A percentile compares a stretch with the other conserved stretches of the same genome.
Evolutionary conservation across 2,888 invertebrate genomes (phyloP).

Genomic region (Cephonodes hylas): DNA sequence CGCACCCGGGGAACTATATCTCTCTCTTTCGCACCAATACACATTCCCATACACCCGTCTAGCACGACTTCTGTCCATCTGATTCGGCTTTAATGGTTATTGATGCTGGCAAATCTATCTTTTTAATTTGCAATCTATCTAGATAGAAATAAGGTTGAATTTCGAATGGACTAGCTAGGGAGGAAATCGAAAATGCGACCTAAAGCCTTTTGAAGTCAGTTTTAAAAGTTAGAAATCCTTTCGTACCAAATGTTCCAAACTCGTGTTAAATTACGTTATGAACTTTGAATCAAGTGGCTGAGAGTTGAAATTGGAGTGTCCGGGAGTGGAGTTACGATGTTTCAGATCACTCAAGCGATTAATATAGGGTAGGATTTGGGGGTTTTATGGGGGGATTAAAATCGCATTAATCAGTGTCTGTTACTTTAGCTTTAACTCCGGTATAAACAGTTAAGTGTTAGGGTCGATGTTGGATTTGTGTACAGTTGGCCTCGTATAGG

Average conservation of each 20-base stretch:
- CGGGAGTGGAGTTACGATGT: conserved; percentile 58
- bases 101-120: conserved; percentile 53
- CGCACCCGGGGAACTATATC: conserved; percentile 33
- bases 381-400: conserved; percentile 84
- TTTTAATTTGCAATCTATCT: conserved; percentile 44
- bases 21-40: conserved; percentile 37
- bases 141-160: conserved; percentile 25
- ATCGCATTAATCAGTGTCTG: conserved; percentile 87
- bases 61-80: conserved; percentile 68
- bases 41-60: conserved; percentile 36
- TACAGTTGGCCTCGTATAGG: conserved; percentile 45
- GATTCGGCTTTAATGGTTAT: conserved; percentile 73
- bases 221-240: conserved; percentile 63
- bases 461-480: conserved; percentile 66
- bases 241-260: conserved; percentile 28
- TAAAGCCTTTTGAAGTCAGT: conserved; percentile 66
- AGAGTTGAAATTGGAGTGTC: conserved; percentile 52
- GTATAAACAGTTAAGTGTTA: conserved; percentile 81
- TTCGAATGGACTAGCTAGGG: conserved; percentile 21
- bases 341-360: conserved; percentile 77
- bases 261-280: conserved; percentile 30
- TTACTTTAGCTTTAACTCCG: conserved; percentile 74
- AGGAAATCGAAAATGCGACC: conserved; percentile 58
- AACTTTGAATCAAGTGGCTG: conserved; percentile 34
- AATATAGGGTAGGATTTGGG: conserved; percentile 80